Conservation (phyloP, 2,113 vertebrate species). For the Neofelis nebulosa region DNA sequence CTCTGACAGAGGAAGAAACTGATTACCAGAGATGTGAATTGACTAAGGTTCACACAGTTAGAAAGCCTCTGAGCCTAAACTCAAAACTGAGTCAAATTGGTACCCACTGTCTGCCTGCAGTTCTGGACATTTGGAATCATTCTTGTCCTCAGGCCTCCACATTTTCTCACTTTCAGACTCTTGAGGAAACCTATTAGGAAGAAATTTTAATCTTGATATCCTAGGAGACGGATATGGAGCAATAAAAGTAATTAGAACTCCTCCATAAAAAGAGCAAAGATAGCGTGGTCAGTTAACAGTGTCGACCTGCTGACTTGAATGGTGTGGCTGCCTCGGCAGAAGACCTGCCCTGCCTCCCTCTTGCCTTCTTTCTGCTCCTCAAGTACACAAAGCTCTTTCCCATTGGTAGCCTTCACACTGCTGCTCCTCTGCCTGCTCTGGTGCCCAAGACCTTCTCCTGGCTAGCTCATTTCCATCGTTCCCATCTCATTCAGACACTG, state of each 20-base stretch:
- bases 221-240: background rate
- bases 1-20: background rate
- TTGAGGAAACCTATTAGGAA: background rate
- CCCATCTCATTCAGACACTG: background rate
- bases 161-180: background rate
- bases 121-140: background rate
- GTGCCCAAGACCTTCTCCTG: background rate
- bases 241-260: background rate
- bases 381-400: background rate
- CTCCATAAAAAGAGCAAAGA: background rate
- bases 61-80: background rate
- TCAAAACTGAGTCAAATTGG: background rate
- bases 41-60: background rate
- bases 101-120: background rate
- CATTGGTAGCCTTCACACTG: background rate
- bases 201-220: background rate
- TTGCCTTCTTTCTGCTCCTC: background rate
- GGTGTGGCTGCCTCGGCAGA: accelerated
- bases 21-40: background rate
- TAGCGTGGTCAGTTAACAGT: background rate
- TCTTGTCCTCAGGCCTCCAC: background rate
- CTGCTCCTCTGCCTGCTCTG: too few species aligned
- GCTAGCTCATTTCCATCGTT: background rate
- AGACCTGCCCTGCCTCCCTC: background rate
- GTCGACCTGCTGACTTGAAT: background rate